Conservation (phyloP, 2,888 invertebrate species). For the Euclidia mi region DNA sequence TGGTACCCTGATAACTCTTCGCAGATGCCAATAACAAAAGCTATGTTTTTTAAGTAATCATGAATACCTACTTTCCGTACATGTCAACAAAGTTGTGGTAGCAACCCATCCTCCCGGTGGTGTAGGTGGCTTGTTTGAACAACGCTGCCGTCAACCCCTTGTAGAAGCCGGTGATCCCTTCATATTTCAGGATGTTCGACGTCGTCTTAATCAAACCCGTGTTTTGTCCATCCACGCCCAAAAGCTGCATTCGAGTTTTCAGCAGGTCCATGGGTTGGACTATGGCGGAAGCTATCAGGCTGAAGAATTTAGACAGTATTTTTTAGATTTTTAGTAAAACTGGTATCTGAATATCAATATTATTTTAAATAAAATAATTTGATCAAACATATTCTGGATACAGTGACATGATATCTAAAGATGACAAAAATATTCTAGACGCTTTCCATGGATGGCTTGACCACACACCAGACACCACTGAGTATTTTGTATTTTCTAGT, state of each 20-base stretch:
- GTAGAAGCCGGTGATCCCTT: constrained; percentile 96
- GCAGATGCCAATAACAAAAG: no score
- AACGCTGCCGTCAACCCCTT: constrained; percentile 97
- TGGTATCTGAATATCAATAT: no score
- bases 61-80: constrained; percentile 34
- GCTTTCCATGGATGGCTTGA: no score
- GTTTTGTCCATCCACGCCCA: constrained; percentile 84
- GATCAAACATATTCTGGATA: no score
- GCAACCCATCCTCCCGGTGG: constrained; percentile 97
- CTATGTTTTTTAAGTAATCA: no score
- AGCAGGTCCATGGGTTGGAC: constrained; percentile 74
- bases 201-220: constrained; percentile 93
- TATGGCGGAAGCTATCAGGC: constrained; percentile 67
- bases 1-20: no score
- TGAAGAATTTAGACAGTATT: constrained; percentile 38
- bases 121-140: constrained; percentile 98
- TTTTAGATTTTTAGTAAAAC: no score
- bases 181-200: constrained; percentile 93
- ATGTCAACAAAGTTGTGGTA: constrained; percentile 95
- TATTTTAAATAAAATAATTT: no score
- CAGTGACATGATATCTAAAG: no score
- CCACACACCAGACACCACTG: no score
- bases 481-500: no score
- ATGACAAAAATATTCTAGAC: no score
- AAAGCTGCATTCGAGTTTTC: constrained; percentile 81